phyloP scores from a whole-genome alignment of 1,140 invertebrate genomes.

The Bombus breviceps region DNA sequence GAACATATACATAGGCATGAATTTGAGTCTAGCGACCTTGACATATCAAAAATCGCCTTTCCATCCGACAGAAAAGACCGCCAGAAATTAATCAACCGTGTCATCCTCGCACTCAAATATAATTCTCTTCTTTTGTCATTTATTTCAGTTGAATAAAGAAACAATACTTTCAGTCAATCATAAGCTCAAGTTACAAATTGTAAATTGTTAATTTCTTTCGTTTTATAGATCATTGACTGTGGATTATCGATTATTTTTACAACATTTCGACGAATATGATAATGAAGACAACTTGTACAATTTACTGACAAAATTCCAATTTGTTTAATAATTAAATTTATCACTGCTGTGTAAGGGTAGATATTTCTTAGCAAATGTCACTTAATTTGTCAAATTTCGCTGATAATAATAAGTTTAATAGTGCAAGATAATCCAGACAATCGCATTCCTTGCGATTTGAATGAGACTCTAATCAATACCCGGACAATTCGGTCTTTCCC shows the following conservation, averaged over 20 bases:
- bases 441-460: background rate
- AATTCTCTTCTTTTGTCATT: background rate
- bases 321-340: background rate
- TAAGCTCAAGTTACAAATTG: background rate
- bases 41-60: conserved; percentile 38
- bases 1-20: background rate
- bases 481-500: background rate
- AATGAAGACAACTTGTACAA: background rate
- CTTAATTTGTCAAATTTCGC: too few relatives aligned
- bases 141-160: background rate
- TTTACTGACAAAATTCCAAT: background rate
- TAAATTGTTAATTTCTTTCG: background rate
- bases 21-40: conserved; percentile 19
- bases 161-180: background rate
- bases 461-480: background rate
- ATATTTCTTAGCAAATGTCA: background rate
- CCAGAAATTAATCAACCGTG: background rate
- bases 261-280: background rate
- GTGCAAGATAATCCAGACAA: too few relatives aligned
- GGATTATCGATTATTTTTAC: background rate
- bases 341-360: rapidly evolving
- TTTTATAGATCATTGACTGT: too few relatives aligned
- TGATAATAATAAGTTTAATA: too few relatives aligned
- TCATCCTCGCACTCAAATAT: too few relatives aligned
- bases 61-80: background rate